These are phyloP conservation scores for Elgonia sp. DNA, from an alignment of 2,888 invertebrate species.

Conservation along the genomic window DNA sequence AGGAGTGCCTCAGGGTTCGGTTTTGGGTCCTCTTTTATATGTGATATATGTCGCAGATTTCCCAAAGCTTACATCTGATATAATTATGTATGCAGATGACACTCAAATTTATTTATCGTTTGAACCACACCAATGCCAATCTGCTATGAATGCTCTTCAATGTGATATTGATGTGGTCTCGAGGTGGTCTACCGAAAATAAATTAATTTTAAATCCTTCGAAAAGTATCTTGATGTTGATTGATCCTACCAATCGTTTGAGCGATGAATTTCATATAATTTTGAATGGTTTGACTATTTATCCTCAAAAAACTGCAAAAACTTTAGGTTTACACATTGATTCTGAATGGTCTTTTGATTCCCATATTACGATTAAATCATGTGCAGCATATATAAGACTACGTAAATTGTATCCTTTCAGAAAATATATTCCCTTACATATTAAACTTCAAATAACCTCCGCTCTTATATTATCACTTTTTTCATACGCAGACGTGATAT, in stretches of 20 bases:
- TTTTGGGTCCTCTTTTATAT: background rate
- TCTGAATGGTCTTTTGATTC: background rate
- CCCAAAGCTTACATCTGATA: background rate
- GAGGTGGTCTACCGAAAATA: background rate
- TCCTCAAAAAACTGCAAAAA: too few species aligned
- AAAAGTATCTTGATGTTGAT: background rate
- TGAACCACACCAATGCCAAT: background rate
- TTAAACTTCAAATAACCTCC: background rate
- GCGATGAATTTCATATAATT: too few species aligned
- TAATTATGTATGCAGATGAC: constrained; percentile 21
- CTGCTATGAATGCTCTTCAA: background rate
- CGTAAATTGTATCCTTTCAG: background rate
- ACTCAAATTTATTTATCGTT: constrained; percentile 12
- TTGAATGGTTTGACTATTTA: too few species aligned
- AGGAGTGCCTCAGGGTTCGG: constrained; percentile 27
- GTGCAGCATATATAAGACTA: constrained; percentile 1
- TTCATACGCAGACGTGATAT: constrained; percentile 19
- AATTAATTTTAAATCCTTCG: background rate
- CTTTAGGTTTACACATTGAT: constrained; percentile 1
- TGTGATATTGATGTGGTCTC: background rate
- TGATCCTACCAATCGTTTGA: background rate
- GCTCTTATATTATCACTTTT: background rate
- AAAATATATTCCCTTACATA: background rate
- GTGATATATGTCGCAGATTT: background rate
- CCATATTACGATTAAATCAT: background rate